Conservation (phyloP, 2,888 invertebrate genomes). For the Eurois occulta region DNA sequence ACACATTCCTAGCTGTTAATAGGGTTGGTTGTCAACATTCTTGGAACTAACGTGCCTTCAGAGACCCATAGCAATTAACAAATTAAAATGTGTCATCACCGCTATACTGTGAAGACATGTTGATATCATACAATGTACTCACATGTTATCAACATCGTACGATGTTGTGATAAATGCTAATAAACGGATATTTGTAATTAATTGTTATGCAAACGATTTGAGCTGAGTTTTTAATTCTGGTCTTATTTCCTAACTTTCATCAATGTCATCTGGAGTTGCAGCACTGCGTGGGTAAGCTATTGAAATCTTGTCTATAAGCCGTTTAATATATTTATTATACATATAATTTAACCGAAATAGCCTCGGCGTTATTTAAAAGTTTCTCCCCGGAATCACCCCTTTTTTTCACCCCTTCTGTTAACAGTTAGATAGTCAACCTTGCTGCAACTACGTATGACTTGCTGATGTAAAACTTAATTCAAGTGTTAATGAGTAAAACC, state of each 20-base stretch:
- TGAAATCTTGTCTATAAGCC: neutral
- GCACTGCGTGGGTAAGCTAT: neutral
- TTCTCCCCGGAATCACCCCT: no score
- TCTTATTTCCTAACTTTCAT: neutral
- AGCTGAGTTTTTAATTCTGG: neutral
- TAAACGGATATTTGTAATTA: slow-evolving; percentile 38
- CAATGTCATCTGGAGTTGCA: neutral
- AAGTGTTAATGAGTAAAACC: neutral
- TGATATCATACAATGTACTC: slow-evolving; percentile 48
- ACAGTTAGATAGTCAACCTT: neutral
- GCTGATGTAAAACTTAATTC: neutral
- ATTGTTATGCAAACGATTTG: slow-evolving; percentile 28
- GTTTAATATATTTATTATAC: no score
- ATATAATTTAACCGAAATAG: no score
- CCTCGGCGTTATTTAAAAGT: neutral
- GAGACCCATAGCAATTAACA: slow-evolving; percentile 38
- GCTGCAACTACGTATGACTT: neutral
- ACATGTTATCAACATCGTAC: slow-evolving; percentile 66
- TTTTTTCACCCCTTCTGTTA: neutral
- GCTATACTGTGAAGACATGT: slow-evolving; percentile 22
- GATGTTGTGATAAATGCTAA: slow-evolving; percentile 64
- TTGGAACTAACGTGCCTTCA: slow-evolving; percentile 28
- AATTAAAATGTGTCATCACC: slow-evolving; percentile 51
- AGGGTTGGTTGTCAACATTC: slow-evolving; percentile 15
- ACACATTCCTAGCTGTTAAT: slow-evolving; percentile 25